Base-by-base conservation (phyloP, 1,140 invertebrate genomes). In the Hyposmocoma kahamanoa region DNA sequence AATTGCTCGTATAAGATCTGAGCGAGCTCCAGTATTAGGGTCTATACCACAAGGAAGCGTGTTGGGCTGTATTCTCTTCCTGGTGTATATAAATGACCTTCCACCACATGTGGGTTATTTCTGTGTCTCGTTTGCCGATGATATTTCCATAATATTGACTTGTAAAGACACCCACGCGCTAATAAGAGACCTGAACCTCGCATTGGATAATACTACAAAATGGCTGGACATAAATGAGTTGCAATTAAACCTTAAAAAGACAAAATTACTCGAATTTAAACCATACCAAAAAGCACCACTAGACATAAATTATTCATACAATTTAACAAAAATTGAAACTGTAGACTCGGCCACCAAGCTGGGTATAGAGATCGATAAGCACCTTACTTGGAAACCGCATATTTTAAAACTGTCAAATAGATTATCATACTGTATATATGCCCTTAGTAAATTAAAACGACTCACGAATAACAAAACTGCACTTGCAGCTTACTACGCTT, bases 261-360 rank as follows among this genome's bases (percentile, higher is more conserved):
- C 45, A 22, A 47, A 47, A 38, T 17, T 47, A n/a, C 21, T 47
- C 10, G 19, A 47, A 22, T 47, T 47, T 38, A 47, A 38, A 24
- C 45, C 45, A 10, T 22, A 36, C 11, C 45, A 47, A 38, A 47
- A 47, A 47, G 2, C 30, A 11, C 4, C 30, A 5, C 26, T 47
- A 22, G 11, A 30, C n/a, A 46, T 46, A 34, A 9, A 21, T 22
- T 46, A 34, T 22, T 22, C 11, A 3, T 36, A 34, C 19, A 36
- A 46, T 4, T 22, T 15, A n/a, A 38, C 13, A 18, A 2, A 22
- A 36, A 13, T 47, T 15, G 45, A 47, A 18, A 22, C 3, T 3
- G 22, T 24, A 11, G 26, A 38, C 11, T 13, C 45, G 6, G 45
- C 45, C 2, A 15, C 19, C 15, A 11, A 38, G 9, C 19, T 47